phyloP scores from a whole-genome alignment of 2,113 vertebrate species.

The Rallus limicola region DNA sequence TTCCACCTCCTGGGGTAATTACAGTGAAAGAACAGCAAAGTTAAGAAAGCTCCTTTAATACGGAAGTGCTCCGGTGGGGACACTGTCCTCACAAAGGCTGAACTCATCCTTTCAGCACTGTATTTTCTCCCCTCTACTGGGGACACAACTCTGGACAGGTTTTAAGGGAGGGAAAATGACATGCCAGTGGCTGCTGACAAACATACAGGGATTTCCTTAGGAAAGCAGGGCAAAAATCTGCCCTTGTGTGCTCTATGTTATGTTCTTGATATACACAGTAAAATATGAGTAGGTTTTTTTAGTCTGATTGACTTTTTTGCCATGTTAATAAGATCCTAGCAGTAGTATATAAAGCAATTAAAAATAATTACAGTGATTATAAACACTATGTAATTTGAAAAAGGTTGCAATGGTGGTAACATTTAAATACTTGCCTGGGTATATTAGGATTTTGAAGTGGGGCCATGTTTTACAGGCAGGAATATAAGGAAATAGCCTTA shows the following conservation, averaged over 20 bases:
- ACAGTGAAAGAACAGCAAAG: background rate
- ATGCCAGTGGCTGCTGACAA: rapidly evolving
- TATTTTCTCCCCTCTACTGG: background rate
- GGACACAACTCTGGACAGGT: background rate
- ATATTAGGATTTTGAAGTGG: background rate
- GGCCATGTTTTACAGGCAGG: background rate
- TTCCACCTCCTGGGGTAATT: background rate
- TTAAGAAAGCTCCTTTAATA: background rate
- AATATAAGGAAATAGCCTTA: background rate
- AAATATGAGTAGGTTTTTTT: background rate
- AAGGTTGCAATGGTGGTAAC: background rate
- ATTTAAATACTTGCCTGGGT: background rate
- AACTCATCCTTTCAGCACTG: background rate
- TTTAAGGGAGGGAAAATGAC: background rate
- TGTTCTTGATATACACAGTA: background rate
- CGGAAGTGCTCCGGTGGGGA: background rate
- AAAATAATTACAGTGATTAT: background rate
- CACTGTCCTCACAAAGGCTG: background rate
- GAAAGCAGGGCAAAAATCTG: background rate
- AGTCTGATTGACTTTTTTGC: background rate
- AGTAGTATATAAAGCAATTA: background rate
- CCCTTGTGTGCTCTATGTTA: rapidly evolving
- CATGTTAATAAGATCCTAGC: background rate
- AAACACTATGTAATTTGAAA: background rate
- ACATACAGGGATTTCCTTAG: background rate